These are phyloP conservation scores for Anneissia japonica DNA, from an alignment of 35 echinoderm and acorn worm genomes.

Conservation along the genomic window DNA sequence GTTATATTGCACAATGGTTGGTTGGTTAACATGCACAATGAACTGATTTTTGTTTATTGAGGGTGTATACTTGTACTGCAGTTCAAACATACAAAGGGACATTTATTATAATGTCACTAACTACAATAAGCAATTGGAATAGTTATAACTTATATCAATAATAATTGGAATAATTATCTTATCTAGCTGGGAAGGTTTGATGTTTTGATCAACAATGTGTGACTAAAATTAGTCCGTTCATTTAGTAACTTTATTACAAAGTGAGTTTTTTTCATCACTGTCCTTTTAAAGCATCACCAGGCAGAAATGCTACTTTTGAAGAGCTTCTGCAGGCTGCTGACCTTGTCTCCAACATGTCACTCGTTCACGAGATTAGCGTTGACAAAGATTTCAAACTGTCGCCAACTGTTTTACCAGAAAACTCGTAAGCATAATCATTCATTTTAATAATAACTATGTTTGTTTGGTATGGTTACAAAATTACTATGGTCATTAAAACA, in stretches of 20 bases:
- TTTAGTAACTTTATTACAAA: neutral
- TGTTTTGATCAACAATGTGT: neutral
- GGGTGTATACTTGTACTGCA: too few species aligned
- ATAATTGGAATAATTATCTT: neutral
- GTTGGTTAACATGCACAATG: too few species aligned
- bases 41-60: too few species aligned
- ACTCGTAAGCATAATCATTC: conserved; percentile 90
- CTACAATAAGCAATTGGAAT: neutral
- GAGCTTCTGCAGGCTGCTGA: conserved; percentile 71
- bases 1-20: too few species aligned
- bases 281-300: conserved; percentile 53
- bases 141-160: neutral
- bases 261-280: neutral
- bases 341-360: conserved; percentile 62
- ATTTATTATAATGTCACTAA: too few species aligned
- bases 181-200: neutral
- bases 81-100: too few species aligned
- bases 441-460: too few species aligned
- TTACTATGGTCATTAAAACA: too few species aligned
- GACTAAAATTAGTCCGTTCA: neutral
- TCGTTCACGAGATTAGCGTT: conserved; percentile 93
- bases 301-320: conserved; percentile 86
- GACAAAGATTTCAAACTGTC: conserved; percentile 85
- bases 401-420: conserved; percentile 67
- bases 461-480: too few species aligned